Conservation (phyloP, 1,140 invertebrate genomes). For the Papilio xuthus region DNA sequence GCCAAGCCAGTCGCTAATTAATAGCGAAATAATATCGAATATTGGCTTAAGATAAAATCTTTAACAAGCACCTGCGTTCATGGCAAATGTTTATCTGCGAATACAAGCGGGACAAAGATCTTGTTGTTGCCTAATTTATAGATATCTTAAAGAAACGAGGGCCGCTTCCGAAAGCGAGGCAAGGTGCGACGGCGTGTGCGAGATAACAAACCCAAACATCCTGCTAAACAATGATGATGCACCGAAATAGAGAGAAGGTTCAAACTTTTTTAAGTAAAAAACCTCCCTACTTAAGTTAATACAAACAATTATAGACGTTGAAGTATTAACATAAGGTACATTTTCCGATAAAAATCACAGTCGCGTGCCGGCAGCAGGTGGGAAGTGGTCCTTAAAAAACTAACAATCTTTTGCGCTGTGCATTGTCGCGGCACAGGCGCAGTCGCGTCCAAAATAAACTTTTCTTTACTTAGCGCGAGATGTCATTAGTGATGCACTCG, state of each 20-base stretch:
- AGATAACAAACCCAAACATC: slow-evolving; percentile 78
- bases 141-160: slow-evolving; percentile 60
- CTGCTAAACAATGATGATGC: slow-evolving; percentile 68
- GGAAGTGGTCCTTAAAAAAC: slow-evolving; percentile 76
- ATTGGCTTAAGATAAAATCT: slow-evolving; percentile 68
- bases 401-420: slow-evolving; percentile 70
- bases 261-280: slow-evolving; percentile 68
- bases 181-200: slow-evolving; percentile 76
- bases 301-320: slow-evolving; percentile 45
- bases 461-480: slow-evolving; percentile 40
- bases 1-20: slow-evolving; percentile 55
- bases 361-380: slow-evolving; percentile 80
- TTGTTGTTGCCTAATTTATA: slow-evolving; percentile 73
- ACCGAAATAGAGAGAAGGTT: slow-evolving; percentile 63
- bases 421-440: slow-evolving; percentile 68
- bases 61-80: slow-evolving; percentile 61
- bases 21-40: slow-evolving; percentile 50
- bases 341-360: slow-evolving; percentile 40
- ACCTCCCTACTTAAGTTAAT: slow-evolving; percentile 48
- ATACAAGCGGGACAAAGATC: slow-evolving; percentile 67
- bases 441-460: slow-evolving; percentile 58
- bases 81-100: slow-evolving; percentile 71
- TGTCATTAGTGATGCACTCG: slow-evolving; percentile 35
- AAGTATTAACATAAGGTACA: slow-evolving; percentile 35
- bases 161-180: slow-evolving; percentile 59